Evolutionary conservation across 2,113 vertebrate genomes (phyloP).

Genomic region (Melanocharis versteri): DNA sequence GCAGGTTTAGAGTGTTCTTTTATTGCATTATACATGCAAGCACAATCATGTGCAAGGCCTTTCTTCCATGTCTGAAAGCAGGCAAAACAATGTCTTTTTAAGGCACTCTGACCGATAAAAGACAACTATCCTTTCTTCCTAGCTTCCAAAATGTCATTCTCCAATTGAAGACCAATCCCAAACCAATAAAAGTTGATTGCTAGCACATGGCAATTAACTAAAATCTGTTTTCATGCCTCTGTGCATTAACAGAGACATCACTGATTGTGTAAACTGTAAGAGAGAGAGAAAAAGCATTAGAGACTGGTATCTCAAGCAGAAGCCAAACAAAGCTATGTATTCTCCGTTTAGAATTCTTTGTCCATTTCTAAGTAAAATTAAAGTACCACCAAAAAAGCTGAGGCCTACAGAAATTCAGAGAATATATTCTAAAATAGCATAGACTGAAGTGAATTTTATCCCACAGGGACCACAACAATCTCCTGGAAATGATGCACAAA

Average conservation of each 20-base stretch:
- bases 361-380: background rate
- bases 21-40: background rate
- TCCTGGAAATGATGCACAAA: background rate
- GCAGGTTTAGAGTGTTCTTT: background rate
- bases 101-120: background rate
- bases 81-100: background rate
- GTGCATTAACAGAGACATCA: background rate
- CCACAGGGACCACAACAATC: background rate
- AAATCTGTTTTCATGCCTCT: slow-evolving; percentile 9
- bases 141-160: background rate
- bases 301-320: background rate
- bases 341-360: background rate
- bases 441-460: background rate
- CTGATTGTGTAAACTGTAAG: background rate
- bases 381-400: background rate
- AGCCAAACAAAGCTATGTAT: background rate
- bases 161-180: background rate
- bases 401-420: background rate
- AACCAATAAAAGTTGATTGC: slow-evolving; percentile 6
- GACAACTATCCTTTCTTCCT: background rate
- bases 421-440: background rate
- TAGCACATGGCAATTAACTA: slow-evolving; percentile 14
- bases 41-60: background rate
- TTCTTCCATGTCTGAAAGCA: background rate
- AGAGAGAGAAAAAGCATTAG: background rate